Evolutionary conservation across 2,888 invertebrate genomes (phyloP), one percentile per base, ranked within the genome.

Genomic region (Eilema depressum): DNA sequence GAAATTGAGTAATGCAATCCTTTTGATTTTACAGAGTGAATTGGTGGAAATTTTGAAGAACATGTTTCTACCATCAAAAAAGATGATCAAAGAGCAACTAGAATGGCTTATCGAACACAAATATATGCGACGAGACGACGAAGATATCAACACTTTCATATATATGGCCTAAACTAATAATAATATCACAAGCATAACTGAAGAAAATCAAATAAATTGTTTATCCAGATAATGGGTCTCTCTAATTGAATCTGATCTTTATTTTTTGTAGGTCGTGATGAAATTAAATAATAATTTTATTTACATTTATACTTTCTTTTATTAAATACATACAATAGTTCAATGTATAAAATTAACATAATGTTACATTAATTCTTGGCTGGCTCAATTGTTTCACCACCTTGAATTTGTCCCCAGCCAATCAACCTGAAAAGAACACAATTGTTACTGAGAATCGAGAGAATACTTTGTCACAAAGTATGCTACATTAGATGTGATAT

Each of bases 41-140:
- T 96, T 99, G 73, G 98, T 99, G 25, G 99, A 99, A 94, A 99
- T 99, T 89, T 95, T 99, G 84, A 99, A 99, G 95, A 99, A 99
- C 90, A 99, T 99, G 99, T 99, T 99, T 96, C 96, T 99, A 88
- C 99, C 99, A 33, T 99, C 99, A 77, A 99, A 99, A 93, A 99
- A 99, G 94, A 98, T 99, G 98, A 99, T 99, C 85, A 99, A 99
- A 93, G 99, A 99, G 94, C 99, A 99, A 94, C 96, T 99, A 68
- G 99, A 99, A 93, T 99, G 99, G 99, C 97, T 99, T 62, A 99
- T 99, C 79, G 99, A 99, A 94, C 98, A 99, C 93, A 99, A 99
- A 92, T 99, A 99, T 92, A 99, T 99, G 98, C 96, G 97, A 75
- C 96, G 99, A 82, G 99, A 99, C 90, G 99, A 99, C 86, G 98